Evolutionary conservation across 2,797 vertebrate genomes (phyloP).

Genomic region (Anisognathus igniventris): DNA sequence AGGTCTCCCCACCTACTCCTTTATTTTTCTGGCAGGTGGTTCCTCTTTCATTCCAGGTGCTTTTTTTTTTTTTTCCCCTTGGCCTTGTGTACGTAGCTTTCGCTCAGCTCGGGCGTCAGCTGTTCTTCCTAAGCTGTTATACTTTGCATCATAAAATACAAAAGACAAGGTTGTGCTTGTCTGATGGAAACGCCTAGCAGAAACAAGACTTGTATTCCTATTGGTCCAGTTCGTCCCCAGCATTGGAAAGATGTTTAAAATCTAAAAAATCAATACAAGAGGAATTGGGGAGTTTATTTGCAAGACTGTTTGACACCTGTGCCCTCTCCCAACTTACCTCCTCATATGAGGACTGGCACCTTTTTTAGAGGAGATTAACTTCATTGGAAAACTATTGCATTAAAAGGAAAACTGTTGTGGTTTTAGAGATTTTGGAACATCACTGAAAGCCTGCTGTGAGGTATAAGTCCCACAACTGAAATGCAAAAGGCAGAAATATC

Average conservation of each 20-base stretch:
- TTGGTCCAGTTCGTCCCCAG: background rate
- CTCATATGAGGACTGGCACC: background rate
- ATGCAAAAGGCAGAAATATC: background rate
- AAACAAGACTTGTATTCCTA: background rate
- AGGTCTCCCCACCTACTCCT: constrained; percentile 58
- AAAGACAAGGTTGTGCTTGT: background rate
- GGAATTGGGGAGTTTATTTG: background rate
- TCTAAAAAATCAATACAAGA: background rate
- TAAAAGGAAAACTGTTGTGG: background rate
- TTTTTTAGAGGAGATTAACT: background rate
- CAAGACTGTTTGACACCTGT: background rate
- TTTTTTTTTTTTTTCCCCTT: background rate
- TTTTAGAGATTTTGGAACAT: background rate
- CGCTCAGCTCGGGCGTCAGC: background rate
- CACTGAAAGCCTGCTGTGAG: background rate
- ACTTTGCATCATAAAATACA: background rate
- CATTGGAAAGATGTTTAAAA: background rate
- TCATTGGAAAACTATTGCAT: background rate
- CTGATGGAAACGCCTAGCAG: background rate
- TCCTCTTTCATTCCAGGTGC: constrained; percentile 2
- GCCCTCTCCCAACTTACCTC: background rate
- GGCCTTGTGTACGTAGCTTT: background rate
- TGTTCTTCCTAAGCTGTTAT: constrained; percentile 47
- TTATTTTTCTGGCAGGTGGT: constrained; percentile 50
- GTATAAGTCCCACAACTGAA: background rate